Conservation (phyloP, 2,113 vertebrate genomes). For the Nannospalax galili region DNA sequence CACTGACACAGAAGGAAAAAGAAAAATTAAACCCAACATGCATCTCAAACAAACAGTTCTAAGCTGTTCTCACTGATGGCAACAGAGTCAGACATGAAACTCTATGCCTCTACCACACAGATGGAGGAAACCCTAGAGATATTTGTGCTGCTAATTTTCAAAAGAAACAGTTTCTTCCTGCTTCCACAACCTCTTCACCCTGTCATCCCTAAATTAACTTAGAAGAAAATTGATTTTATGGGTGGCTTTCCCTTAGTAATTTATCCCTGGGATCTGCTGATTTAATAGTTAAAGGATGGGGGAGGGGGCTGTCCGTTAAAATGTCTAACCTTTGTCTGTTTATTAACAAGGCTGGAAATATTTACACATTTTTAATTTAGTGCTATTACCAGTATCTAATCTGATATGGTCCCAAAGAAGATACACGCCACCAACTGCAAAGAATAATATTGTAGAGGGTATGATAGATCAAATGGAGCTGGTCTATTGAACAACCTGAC, state of each 20-base stretch:
- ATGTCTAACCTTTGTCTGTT: conserved; percentile 59
- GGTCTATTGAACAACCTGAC: neutral
- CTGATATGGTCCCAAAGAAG: conserved; percentile 9
- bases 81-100: conserved; percentile 20
- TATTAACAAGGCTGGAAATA: conserved; percentile 71
- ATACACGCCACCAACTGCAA: conserved; percentile 48
- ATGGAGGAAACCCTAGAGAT: conserved; percentile 71
- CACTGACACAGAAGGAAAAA: conserved; percentile 73
- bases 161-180: conserved; percentile 76
- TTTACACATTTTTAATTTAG: neutral
- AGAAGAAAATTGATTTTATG: conserved; percentile 65
- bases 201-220: conserved; percentile 74
- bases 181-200: conserved; percentile 79
- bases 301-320: conserved; percentile 30
- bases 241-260: conserved; percentile 78
- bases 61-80: conserved; percentile 58
- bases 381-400: neutral
- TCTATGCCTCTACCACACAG: conserved; percentile 51
- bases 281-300: conserved; percentile 43
- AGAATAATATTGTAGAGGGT: conserved; percentile 34
- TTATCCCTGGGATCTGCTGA: conserved; percentile 74
- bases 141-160: conserved; percentile 78
- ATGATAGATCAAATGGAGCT: neutral
- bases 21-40: conserved; percentile 52
- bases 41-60: conserved; percentile 72